A percentile compares a stretch with the other conserved stretches of the same genome.
These are phyloP conservation scores for Erebia aethiops DNA, from an alignment of 2,888 invertebrate species.

Conservation along the genomic window DNA sequence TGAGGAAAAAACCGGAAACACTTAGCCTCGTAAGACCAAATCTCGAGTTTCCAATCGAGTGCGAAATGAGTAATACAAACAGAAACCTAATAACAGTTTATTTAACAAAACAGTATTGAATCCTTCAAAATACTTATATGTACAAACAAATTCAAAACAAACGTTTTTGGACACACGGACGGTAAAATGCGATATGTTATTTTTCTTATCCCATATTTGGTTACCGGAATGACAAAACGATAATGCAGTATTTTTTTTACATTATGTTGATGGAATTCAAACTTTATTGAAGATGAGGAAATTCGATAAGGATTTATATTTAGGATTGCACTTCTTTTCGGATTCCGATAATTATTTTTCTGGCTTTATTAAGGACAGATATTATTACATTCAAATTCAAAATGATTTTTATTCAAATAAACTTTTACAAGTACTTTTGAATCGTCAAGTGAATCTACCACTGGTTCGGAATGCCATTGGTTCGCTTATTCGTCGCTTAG, in stretches of 20 bases:
- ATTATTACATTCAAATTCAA: too few relatives aligned
- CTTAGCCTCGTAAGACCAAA: conserved; percentile 40
- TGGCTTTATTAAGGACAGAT: too few relatives aligned
- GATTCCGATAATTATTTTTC: too few relatives aligned
- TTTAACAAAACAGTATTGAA: conserved; percentile 32
- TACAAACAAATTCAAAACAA: background rate
- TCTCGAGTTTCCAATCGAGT: conserved; percentile 42
- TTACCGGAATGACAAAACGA: conserved; percentile 3
- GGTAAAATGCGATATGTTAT: background rate
- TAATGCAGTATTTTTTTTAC: background rate
- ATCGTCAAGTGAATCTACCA: too few relatives aligned
- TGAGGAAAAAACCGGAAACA: conserved; percentile 41
- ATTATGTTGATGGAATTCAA: background rate
- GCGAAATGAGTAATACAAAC: conserved; percentile 34
- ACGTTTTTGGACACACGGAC: conserved; percentile 3
- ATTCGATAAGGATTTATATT: too few relatives aligned
- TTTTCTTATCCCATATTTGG: conserved; percentile 17
- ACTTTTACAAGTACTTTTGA: too few relatives aligned
- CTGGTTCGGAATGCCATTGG: too few relatives aligned
- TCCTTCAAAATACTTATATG: conserved; percentile 20
- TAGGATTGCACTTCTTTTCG: too few relatives aligned
- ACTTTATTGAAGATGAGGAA: too few relatives aligned
- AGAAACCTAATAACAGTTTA: conserved; percentile 30
- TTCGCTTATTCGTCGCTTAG: too few relatives aligned
- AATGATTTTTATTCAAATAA: too few relatives aligned